Conservation (phyloP, 2,888 invertebrate genomes). For the Philaethria dido region DNA sequence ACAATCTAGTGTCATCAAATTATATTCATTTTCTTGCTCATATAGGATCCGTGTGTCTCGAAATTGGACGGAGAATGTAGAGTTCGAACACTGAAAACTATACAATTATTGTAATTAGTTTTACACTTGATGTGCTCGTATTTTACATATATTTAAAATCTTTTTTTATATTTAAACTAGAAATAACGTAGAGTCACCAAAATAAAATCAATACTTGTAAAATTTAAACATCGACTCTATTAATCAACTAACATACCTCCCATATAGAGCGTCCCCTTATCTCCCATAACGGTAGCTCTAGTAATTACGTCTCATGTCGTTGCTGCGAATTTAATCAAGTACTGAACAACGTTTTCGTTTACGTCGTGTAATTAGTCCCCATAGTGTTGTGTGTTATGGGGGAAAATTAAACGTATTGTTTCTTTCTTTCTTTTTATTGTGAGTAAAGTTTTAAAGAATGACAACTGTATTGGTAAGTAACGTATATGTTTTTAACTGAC, state of each 20-base stretch:
- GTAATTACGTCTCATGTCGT: conserved; percentile 24
- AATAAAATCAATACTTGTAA: not conserved
- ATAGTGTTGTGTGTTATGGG: not conserved
- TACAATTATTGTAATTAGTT: too few relatives aligned
- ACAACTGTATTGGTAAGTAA: not conserved
- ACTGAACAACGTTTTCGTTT: conserved; percentile 25
- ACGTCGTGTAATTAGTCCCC: conserved; percentile 20
- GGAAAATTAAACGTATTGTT: not conserved
- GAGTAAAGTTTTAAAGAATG: not conserved
- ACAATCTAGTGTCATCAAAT: too few relatives aligned
- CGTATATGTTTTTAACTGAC: too few relatives aligned
- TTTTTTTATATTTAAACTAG: too few relatives aligned
- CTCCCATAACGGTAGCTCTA: conserved; percentile 9
- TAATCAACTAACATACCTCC: not conserved
- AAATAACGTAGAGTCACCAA: not conserved
- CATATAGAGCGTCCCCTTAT: not conserved
- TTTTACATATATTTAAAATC: too few relatives aligned
- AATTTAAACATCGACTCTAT: conserved; percentile 6
- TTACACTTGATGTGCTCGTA: too few relatives aligned
- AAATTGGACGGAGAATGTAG: too few relatives aligned
- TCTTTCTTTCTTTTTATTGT: not conserved
- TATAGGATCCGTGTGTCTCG: too few relatives aligned
- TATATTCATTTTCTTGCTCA: too few relatives aligned
- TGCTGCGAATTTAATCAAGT: conserved; percentile 31
- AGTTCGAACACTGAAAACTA: not conserved